Base-by-base conservation (phyloP, 1,140 invertebrate genomes). In the Drosophila teissieri region DNA sequence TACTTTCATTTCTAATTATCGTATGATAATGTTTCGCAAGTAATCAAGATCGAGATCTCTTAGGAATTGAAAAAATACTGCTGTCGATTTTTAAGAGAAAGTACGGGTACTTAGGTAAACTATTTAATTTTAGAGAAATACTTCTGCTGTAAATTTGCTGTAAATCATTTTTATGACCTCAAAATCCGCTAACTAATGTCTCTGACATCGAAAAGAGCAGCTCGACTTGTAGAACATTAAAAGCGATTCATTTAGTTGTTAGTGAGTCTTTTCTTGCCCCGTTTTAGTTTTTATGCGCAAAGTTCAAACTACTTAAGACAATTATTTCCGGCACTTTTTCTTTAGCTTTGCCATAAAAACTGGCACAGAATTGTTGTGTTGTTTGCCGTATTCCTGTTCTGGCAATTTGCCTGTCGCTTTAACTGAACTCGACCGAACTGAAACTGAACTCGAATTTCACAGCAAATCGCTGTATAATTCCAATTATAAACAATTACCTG, bases 271-370 rank as follows among this genome's bases (percentile, higher is more conserved):
- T 53, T 45, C 37, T 39, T 39, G 11, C 11, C 24, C 12, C 36
- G 39, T 7, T 51, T 72, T 51, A 31, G 31, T 77, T 56, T 73
- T 52, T 52, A 44, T 56, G 39, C 55, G 52, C 54, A 83, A 89
- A 89, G 83, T 89, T 88, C 80, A 89, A 83, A 83, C 84, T 80
- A 89, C 84, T 88, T 88, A 73, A 77, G 67, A 73, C 83, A 88
- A 88, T 89, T 88, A 86, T 86, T 86, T 88, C 83, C 84, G 84
- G 70, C 76, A 88, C 84, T 88, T 73, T 86, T 88, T 69, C 84
- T 83, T 76, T 62, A 34, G 53, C 74, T 76, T 62, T 37, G 53
- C 74, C 54, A 67, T 40, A 56, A 75, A 79, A 83, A 86, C 65
- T 78, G 75, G 79, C 49, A 75, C 82, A 78, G 52, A 61, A 54